Base-by-base conservation (phyloP, 2,797 vertebrate genomes). In the Gymnoscopelus braueri region DNA sequence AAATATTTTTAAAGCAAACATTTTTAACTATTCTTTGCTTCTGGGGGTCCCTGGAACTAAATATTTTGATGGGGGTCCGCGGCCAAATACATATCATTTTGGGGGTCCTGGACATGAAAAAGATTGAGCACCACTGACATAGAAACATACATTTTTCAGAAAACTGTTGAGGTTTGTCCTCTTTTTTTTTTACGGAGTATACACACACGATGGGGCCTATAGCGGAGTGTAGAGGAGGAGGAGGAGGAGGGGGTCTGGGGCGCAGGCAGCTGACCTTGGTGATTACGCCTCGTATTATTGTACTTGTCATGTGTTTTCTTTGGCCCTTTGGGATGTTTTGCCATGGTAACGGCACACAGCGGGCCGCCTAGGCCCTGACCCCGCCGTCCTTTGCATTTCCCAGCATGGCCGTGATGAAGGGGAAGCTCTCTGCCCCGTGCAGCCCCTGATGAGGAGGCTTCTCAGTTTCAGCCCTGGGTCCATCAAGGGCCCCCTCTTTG, bases 361-460 rank as follows among this genome's bases (percentile, higher is more conserved):
- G 91, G 94, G 95, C 93, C 89, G 94, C 95, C 94, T 94, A 91
- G 87, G 89, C 19, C 19, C 92, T 96, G 96, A 98, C 95, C 96
- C 94, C 88, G 95, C 91, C 91, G 95, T 96, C 95, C 94, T 95
- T 89, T 94, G 96, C 90, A 95, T 98, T 96, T 98, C 95, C 90
- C 93, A 95, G 91, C 94, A 94, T 90, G 93, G 91, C 89, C 93
- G 93, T 96, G 96, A 97, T 96, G 95, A 97, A 96, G 96, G 95
- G 91, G 95, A 95, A 93, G 19, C 19, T 87, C 79, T 88, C 94
- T 95, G 92, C 19, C 19, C 19, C 19, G 1, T 19, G 19, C 94
- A 94, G 95, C 95, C 95, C 94, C 92, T 96, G 95, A 98, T 96
- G 96, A 97, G 95, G 95, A 95, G 91, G 89, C 92, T 94, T 97